Conservation (phyloP, 2,888 invertebrate species). For the Folsomia candida region DNA sequence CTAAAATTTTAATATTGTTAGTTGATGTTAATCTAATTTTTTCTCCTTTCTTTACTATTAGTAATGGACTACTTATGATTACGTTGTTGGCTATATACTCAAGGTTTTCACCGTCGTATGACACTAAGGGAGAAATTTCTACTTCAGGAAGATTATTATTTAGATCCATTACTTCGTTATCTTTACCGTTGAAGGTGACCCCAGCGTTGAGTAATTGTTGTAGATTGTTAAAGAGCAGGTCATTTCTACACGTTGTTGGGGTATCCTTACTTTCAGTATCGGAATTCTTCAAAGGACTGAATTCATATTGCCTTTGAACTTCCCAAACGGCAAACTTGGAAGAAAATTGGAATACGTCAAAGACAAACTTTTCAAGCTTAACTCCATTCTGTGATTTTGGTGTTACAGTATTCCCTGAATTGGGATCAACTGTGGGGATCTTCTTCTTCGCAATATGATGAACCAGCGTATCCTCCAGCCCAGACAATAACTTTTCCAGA, state of each 20-base stretch:
- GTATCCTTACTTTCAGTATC: constrained; percentile 85
- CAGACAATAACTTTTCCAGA: constrained; percentile 67
- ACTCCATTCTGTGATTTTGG: constrained; percentile 89
- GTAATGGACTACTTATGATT: neutral
- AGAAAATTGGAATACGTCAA: constrained; percentile 94
- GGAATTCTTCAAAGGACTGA: constrained; percentile 93
- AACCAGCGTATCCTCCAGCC: constrained; percentile 72
- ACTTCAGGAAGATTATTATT: neutral
- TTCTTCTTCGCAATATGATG: constrained; percentile 97
- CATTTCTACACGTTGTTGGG: constrained; percentile 77
- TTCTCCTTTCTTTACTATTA: neutral
- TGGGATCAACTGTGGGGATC: constrained; percentile 76
- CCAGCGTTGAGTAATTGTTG: constrained; percentile 78
- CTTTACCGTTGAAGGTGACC: constrained; percentile 62
- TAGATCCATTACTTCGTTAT: constrained; percentile 50
- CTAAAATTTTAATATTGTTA: neutral
- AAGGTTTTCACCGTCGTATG: constrained; percentile 7
- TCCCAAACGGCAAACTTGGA: constrained; percentile 90
- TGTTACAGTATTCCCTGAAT: constrained; percentile 66
- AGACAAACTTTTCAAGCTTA: constrained; percentile 98
- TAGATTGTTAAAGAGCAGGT: constrained; percentile 72
- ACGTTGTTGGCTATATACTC: constrained; percentile 4
- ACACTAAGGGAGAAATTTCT: constrained; percentile 7
- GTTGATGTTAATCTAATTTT: neutral
- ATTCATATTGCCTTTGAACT: constrained; percentile 85